Base-by-base conservation (phyloP, 2,888 invertebrate species). In the Microplitis manilae region DNA sequence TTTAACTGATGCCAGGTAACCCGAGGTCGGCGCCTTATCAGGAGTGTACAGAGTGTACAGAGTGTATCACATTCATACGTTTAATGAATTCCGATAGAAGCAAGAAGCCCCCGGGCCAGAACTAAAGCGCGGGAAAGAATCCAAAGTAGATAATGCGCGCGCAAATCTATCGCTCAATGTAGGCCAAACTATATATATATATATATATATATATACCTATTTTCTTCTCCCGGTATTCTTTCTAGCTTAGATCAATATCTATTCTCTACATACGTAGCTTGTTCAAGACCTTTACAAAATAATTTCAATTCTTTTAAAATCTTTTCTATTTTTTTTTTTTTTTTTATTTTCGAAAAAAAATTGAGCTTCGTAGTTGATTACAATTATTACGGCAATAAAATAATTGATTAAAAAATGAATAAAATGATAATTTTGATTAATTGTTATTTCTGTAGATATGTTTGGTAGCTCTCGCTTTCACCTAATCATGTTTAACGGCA, bases 161-260 rank as follows among this genome's bases (percentile, higher is more conserved):
- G 15, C 62, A 40, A 40, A 74, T 69, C 72, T 73, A 76, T 76
- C 75, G 76, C 70, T 59, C 75, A 73, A 82, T 82, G 82, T 82
- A 80, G 82, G 82, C 70, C 81, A 82, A 77, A 77, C 73, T 68
- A 38, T 38, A 41, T 64, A 62, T 40, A 39, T 15, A 17, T 17
- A 17, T 1, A 17, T 17, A 17, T 17, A 17, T 17, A 73, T 40
- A 30, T 38, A 41, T 64, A 38, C 68, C 38, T 17, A 40, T 68
- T 73, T 40, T 15, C 41, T 68, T 69, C 64, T 69, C 77, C 41
- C 59, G 17, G 77, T 62, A 79, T 79, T 77, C 80, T 77, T 74
- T 75, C 79, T 78, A 75, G 80, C 81, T 82, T 84, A 85, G 87
- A 88, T 88, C 87, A 87, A 88, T 87, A 88, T 85, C 83, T 85